Percentiles rank a stretch among this genome's conserved stretches.
phyloP scores from a whole-genome alignment of 2,797 vertebrate species.

The Rhinogobio ventralis region DNA sequence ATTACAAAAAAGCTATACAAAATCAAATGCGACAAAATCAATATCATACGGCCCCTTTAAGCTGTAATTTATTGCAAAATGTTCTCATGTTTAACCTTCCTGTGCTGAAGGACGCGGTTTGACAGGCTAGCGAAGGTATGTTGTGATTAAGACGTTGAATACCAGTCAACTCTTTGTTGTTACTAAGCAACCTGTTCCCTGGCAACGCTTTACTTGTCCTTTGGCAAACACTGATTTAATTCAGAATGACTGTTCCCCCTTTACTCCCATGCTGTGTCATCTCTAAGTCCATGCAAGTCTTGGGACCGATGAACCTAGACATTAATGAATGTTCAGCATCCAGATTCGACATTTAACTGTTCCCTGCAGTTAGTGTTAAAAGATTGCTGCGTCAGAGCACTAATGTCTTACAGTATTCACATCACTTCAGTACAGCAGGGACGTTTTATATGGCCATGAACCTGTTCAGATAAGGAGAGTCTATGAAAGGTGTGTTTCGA shows the following conservation, averaged over 20 bases:
- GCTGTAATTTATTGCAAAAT: constrained; percentile 20
- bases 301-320: background rate
- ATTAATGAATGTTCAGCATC: constrained; percentile 14
- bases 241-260: constrained; percentile 40
- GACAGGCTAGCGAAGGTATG: constrained; percentile 42
- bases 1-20: background rate
- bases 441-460: constrained; percentile 40
- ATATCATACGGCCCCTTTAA: background rate
- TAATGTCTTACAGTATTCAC: constrained; percentile 25
- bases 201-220: constrained; percentile 49
- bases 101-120: constrained; percentile 12
- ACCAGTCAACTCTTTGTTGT: constrained; percentile 48
- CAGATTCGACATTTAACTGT: constrained; percentile 29
- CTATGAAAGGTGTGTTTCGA: constrained; percentile 51
- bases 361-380: constrained; percentile 28
- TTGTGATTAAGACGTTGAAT: constrained; percentile 42
- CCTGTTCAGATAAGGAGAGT: constrained; percentile 44
- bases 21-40: background rate
- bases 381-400: constrained; percentile 43
- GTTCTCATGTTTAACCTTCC: constrained; percentile 30
- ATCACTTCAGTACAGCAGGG: background rate
- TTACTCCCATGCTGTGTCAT: constrained; percentile 22
- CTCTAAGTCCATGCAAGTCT: constrained; percentile 10
- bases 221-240: constrained; percentile 48
- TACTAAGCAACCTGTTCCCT: constrained; percentile 52